Conservation (phyloP, 1,140 invertebrate genomes). For the Aradophagus sp. region DNA sequence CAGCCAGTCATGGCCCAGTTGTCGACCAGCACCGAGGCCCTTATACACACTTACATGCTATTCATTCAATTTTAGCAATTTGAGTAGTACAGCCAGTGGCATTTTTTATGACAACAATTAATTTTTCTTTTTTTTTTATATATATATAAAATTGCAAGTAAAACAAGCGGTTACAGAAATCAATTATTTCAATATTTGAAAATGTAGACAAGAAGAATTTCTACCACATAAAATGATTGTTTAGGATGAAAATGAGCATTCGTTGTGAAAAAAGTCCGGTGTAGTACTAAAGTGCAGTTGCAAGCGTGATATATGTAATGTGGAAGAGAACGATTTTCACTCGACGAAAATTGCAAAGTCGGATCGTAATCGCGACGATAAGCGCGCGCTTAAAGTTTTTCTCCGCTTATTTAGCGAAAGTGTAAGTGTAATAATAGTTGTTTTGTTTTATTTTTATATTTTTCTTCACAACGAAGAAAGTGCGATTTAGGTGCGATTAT, state of each 20-base stretch:
- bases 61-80: too few relatives aligned
- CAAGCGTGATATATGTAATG: constrained; percentile 3
- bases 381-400: constrained; percentile 10
- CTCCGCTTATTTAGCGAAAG: constrained; percentile 35
- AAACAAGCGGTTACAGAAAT: too few relatives aligned
- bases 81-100: too few relatives aligned
- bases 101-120: constrained; percentile 12
- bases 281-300: constrained; percentile 19
- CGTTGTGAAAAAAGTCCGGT: constrained; percentile 22
- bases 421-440: constrained; percentile 38
- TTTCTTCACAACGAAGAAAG: constrained; percentile 44
- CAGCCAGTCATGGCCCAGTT: too few relatives aligned
- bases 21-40: too few relatives aligned
- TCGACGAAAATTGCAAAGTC: not conserved
- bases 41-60: too few relatives aligned
- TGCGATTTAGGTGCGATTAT: constrained; percentile 28
- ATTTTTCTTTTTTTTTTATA: constrained; percentile 5
- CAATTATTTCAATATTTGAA: constrained; percentile 26
- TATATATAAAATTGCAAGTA: too few relatives aligned
- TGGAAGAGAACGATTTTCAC: constrained; percentile 5
- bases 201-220: constrained; percentile 3
- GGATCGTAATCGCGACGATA: constrained; percentile 6
- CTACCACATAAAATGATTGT: constrained; percentile 22
- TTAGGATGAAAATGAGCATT: constrained; percentile 20
- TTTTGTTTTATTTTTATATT: too few relatives aligned